Conservation (phyloP, 2,888 invertebrate species). For the Netelia melanura region DNA sequence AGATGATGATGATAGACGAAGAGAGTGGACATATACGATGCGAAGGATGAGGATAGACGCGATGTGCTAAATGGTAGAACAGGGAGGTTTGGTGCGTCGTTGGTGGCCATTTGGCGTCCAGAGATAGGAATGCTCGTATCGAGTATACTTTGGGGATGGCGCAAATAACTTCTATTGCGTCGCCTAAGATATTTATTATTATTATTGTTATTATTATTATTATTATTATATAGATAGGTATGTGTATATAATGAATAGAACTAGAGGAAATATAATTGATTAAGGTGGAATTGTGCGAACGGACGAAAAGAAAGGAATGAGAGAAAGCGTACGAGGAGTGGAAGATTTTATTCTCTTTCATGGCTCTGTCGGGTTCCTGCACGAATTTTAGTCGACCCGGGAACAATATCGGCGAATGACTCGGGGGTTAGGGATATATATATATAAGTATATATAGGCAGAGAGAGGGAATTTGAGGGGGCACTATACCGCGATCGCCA, state of each 20-base stretch:
- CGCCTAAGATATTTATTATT: background rate
- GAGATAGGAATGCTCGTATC: background rate
- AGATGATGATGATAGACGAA: constrained; percentile 17
- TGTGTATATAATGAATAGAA: too few relatives aligned
- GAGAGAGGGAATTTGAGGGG: constrained; percentile 14
- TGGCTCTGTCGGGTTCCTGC: constrained; percentile 66
- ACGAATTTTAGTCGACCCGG: constrained; percentile 75
- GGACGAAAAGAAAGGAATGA: background rate
- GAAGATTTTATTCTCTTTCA: constrained; percentile 32
- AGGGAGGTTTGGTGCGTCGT: background rate
- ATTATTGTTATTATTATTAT: background rate
- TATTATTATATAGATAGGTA: too few relatives aligned
- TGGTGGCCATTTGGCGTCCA: background rate
- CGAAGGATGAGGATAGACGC: constrained; percentile 27
- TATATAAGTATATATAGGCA: background rate
- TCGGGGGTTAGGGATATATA: constrained; percentile 62
- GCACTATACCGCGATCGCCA: constrained; percentile 69
- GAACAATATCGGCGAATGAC: constrained; percentile 77
- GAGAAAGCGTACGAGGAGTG: constrained; percentile 29
- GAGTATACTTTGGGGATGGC: background rate
- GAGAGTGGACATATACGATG: background rate
- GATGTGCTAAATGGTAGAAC: constrained; percentile 27
- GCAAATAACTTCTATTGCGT: background rate
- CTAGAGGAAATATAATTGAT: too few relatives aligned
- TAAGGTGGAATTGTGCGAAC: too few relatives aligned